Percentiles rank a stretch among this genome's conserved stretches.
Conservation (phyloP, 2,888 invertebrate genomes). For the Opisthograptis luteolata region DNA sequence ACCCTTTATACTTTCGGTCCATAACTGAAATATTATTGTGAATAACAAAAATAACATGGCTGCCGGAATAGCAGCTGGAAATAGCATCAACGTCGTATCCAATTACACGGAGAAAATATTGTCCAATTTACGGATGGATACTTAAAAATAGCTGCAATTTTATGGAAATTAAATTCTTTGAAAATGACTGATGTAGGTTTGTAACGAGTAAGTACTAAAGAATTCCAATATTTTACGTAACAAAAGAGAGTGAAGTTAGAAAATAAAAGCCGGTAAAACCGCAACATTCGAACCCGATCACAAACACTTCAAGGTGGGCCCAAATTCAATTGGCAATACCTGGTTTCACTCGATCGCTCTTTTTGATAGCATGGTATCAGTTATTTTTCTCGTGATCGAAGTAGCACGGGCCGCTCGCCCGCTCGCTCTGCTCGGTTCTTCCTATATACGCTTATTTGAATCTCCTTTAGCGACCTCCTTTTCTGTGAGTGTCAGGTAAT, state of each 20-base stretch:
- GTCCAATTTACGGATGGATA: conserved; percentile 17
- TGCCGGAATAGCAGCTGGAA: conserved; percentile 21
- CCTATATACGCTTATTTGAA: conserved; percentile 80
- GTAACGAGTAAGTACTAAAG: not conserved
- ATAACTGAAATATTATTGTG: conserved; percentile 30
- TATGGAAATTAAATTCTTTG: not conserved
- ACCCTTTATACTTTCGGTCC: conserved; percentile 30
- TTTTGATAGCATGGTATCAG: conserved; percentile 64
- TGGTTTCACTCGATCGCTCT: conserved; percentile 63
- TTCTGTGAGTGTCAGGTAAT: conserved; percentile 85
- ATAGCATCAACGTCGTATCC: conserved; percentile 15
- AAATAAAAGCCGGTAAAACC: conserved; percentile 30
- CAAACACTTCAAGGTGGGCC: conserved; percentile 41
- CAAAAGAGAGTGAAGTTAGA: conserved; percentile 22
- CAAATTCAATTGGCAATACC: conserved; percentile 67
- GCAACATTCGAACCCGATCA: conserved; percentile 38
- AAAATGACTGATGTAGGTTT: no score
- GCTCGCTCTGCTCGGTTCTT: conserved; percentile 68
- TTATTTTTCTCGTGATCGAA: conserved; percentile 68
- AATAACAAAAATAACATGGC: conserved; percentile 35
- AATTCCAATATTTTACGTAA: conserved; percentile 1
- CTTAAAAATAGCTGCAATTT: not conserved
- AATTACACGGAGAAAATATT: conserved; percentile 31
- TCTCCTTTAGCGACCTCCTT: conserved; percentile 80
- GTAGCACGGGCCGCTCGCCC: conserved; percentile 50